Base-by-base conservation (phyloP, 1,140 invertebrate species). In the Drosophila pectinifera region DNA sequence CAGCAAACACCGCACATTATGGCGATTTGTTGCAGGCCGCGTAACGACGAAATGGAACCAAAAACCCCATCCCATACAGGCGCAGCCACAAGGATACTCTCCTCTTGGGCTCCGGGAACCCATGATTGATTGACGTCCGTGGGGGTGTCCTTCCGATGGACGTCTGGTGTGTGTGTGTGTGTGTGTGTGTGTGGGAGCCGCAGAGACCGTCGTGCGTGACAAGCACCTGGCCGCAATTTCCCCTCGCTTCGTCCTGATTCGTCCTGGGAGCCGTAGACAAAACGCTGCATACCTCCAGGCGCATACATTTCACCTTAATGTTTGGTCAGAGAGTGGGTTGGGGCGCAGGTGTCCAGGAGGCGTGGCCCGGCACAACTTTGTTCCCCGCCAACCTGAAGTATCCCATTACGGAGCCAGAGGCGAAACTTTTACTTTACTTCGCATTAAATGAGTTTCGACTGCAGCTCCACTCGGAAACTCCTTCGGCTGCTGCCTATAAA, bases 1-100 rank as follows among this genome's bases (percentile, higher is more conserved):
- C 78, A 86, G 68, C 74, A 86, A 85, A 85, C 78, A 78, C 82
- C 74, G 61, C 78, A 85, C 74, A 85, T 85, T 85, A 85, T 74
- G 82, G 51, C 78, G 81, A 74, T 85, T 78, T 75, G 56, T 67
- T 85, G 73, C 61, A 84, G 62, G 53, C 75, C 31, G 57, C 69
- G 69, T 58, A 68, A 53, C 51, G 58, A 70, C 41, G 78, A 63
- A 80, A 65, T 80, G 76, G 72, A 74, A 67, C 42, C 70, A 56
- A 72, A 76, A 61, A 49, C 73, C 41, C 22, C 34, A 53, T 31
- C 20, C n/a, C n/a, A n/a, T n/a, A n/a, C 18, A 31, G 63, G 10
- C 38, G 38, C 24, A 26, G 18, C 28, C 48, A 53, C 49, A 53
- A 22, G 24, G 46, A 46, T 38, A 42, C 57, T 22, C 34, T 45